These are phyloP conservation scores for Trachelipus rathkii DNA, from an alignment of 1,140 invertebrate genomes.

Conservation along the genomic window DNA sequence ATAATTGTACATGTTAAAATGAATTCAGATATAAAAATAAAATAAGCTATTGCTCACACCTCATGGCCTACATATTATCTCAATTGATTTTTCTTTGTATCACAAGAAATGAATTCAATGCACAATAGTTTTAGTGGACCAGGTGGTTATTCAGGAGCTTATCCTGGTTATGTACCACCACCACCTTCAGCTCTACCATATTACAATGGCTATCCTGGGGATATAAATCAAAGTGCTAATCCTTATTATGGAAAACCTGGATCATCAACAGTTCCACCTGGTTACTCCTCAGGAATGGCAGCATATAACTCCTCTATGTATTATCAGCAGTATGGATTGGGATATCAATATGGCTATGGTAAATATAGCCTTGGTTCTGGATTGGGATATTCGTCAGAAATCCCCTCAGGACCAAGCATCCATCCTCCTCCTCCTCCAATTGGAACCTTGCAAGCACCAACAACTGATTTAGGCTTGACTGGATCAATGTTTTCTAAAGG, in stretches of 20 bases:
- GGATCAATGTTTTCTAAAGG: slow-evolving; percentile 44
- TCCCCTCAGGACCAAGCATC: slow-evolving; percentile 38
- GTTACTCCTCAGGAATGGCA: slow-evolving; percentile 44
- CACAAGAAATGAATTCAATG: slow-evolving; percentile 44
- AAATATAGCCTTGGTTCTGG: slow-evolving; percentile 43
- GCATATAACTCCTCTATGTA: slow-evolving; percentile 45
- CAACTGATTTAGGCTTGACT: slow-evolving; percentile 42
- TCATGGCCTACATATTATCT: neutral
- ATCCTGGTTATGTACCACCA: slow-evolving; percentile 45
- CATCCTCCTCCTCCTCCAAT: slow-evolving; percentile 38
- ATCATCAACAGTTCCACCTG: slow-evolving; percentile 40
- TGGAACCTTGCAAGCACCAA: slow-evolving; percentile 42
- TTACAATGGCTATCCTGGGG: slow-evolving; percentile 45
- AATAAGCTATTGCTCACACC: slow-evolving; percentile 25
- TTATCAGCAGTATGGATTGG: slow-evolving; percentile 45
- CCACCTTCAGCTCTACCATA: slow-evolving; percentile 44
- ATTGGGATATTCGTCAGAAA: slow-evolving; percentile 41
- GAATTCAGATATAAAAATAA: slow-evolving; percentile 22
- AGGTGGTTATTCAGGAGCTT: slow-evolving; percentile 44
- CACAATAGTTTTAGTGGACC: slow-evolving; percentile 46
- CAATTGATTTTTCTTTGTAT: slow-evolving; percentile 24
- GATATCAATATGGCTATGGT: slow-evolving; percentile 44
- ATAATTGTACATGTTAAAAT: too few species aligned
- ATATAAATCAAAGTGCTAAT: slow-evolving; percentile 43
- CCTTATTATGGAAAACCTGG: slow-evolving; percentile 43